Evolutionary conservation across 2,797 vertebrate species (phyloP), one percentile per base, ranked within the genome.

Genomic region (Sphenopsis melanotis): DNA sequence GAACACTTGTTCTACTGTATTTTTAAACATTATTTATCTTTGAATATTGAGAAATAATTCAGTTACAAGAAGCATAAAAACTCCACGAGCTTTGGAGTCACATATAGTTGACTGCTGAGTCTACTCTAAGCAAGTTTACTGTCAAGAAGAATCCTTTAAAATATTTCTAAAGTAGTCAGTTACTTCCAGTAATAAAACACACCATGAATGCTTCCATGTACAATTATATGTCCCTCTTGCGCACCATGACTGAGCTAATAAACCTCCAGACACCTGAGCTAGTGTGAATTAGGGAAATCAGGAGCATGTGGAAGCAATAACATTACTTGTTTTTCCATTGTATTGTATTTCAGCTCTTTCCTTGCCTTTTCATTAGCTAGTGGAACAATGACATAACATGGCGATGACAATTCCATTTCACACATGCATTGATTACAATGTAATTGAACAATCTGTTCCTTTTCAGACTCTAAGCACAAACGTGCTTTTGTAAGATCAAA

Each of bases 361-460:
- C 47, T 75, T 68, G 55, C 61, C 39, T 30, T 59, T 71, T 61
- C 50, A 44, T 57, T 82, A 81, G 42, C 65, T 88, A 88, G 76
- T 52, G 55, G 69, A 88, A 91, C 2, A 5, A 37, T 47, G 66
- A 71, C 19, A 27, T 44, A 65, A 78, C 8, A 10, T 6, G 3
- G 63, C 70, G 74, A 82, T 89, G 72, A 88, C 69, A 92, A 86
- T 61, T 90, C 69, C 56, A 55, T 64, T 91, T 89, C 95, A 88
- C 55, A 53, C 26, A n/a, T 10, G 18, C 36, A 72, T 39, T 22
- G 4, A 84, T 70, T 46, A 82, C 27, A 64, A 2, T 2, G 21
- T 64, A 71, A 55, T 87, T 57, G 12, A 87, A 56, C 30, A 68
- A 82, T 39, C 63, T 8, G 57, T 61, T 92, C n/a, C 6, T 94